These are phyloP conservation scores for Penaeus monodon DNA, from an alignment of 2,888 invertebrate species.

Conservation along the genomic window DNA sequence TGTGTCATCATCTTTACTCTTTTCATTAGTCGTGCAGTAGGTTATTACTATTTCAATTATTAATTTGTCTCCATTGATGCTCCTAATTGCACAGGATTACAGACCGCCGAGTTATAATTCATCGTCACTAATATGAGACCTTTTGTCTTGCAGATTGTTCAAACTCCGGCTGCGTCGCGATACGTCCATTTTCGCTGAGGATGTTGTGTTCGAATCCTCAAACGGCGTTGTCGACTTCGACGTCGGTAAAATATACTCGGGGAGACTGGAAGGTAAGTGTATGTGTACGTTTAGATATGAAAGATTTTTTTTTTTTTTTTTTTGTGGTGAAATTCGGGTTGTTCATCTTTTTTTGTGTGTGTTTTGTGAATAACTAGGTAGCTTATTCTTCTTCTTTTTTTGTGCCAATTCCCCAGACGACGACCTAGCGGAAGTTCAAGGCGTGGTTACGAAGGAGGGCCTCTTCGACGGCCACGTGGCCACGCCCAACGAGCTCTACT, in stretches of 20 bases:
- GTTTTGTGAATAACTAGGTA: neutral
- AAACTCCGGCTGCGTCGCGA: conserved; percentile 79
- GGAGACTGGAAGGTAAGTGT: conserved; percentile 80
- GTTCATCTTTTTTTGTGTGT: neutral
- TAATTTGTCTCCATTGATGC: neutral
- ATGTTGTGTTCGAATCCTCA: conserved; percentile 81
- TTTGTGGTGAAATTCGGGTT: neutral
- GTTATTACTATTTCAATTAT: neutral
- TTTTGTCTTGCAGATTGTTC: conserved; percentile 78
- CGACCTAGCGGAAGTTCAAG: conserved; percentile 84
- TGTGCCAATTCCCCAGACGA: conserved; percentile 77
- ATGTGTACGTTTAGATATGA: too few species aligned
- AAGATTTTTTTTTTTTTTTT: too few species aligned
- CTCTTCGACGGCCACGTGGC: conserved; percentile 90
- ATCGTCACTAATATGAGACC: neutral
- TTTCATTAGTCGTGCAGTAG: too few species aligned
- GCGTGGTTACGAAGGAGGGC: conserved; percentile 87
- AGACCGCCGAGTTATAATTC: neutral
- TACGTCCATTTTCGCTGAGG: conserved; percentile 82
- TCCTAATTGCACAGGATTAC: neutral
- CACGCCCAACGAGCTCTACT: conserved; percentile 82
- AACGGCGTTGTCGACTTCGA: conserved; percentile 80
- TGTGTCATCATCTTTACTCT: too few species aligned
- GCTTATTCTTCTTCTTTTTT: neutral
- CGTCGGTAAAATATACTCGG: conserved; percentile 81